Evolutionary conservation across 92 coral and sea anemone species (phyloP).

Genomic region (Blastomussa wellsi): DNA sequence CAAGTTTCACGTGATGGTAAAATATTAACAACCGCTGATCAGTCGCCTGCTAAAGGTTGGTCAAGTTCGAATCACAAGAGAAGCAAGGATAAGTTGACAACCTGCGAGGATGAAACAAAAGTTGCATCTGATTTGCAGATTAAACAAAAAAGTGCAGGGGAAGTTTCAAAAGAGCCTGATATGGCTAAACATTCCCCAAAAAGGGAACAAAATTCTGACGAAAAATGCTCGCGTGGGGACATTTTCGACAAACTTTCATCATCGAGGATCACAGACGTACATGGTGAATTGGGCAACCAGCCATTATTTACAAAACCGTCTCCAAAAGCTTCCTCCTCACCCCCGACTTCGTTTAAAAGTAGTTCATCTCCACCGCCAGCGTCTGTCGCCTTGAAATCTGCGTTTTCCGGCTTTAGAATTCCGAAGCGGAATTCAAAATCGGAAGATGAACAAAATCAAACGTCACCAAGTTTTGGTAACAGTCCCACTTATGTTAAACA

Average conservation of each 20-base stretch:
- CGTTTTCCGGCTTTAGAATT: slow-evolving; percentile 26
- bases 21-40: slow-evolving; percentile 28
- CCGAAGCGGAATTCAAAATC: slow-evolving; percentile 29
- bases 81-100: background rate
- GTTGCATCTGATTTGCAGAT: background rate
- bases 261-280: background rate
- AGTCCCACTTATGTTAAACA: background rate
- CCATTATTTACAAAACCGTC: background rate
- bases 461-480: background rate
- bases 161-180: background rate
- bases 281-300: background rate
- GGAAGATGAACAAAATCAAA: background rate
- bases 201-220: background rate
- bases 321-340: background rate
- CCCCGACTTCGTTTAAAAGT: background rate
- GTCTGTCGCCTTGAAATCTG: background rate
- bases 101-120: background rate
- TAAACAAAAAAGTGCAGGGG: background rate
- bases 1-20: slow-evolving; percentile 73
- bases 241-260: background rate
- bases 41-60: slow-evolving; percentile 31
- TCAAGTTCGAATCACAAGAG: background rate
- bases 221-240: background rate
- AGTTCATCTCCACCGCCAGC: background rate
- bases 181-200: background rate